Percentiles rank a stretch among this genome's conserved stretches.
Evolutionary conservation across 2,113 vertebrate genomes (phyloP).

Genomic region (Chelonoidis abingdonii): DNA sequence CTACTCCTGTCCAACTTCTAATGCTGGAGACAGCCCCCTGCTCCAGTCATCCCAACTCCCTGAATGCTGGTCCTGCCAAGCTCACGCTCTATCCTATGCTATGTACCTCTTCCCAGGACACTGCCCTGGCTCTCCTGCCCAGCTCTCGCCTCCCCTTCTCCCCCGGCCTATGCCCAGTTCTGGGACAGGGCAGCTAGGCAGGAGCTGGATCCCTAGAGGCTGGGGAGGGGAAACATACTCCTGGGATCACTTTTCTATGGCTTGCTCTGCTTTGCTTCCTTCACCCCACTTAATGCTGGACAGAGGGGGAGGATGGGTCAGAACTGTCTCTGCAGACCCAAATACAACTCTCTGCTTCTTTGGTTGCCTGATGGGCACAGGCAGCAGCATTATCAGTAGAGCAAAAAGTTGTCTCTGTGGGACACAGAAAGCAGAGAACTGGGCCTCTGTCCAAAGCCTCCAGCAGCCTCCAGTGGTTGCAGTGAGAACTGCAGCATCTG

Average conservation of each 20-base stretch:
- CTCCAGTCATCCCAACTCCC: background rate
- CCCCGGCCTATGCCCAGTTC: background rate
- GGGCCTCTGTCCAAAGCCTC: background rate
- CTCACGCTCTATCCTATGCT: background rate
- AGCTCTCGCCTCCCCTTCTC: background rate
- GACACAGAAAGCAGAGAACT: accelerated
- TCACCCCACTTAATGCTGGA: background rate
- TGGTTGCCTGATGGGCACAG: background rate
- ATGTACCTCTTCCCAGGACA: background rate
- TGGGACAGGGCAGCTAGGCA: background rate
- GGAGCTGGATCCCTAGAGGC: background rate
- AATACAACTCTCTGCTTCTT: background rate
- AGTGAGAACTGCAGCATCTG: background rate
- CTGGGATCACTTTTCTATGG: accelerated
- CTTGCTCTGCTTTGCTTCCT: background rate
- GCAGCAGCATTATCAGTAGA: background rate
- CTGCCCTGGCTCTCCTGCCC: background rate
- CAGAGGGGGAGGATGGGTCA: background rate
- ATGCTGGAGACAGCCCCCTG: background rate
- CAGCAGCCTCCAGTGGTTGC: accelerated
- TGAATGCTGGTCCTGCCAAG: background rate
- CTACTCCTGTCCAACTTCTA: background rate
- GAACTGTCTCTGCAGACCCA: background rate
- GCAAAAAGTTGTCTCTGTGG: background rate
- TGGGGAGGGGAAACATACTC: background rate